Conservation (phyloP, 2,113 vertebrate genomes). For the Etia nguti region DNA sequence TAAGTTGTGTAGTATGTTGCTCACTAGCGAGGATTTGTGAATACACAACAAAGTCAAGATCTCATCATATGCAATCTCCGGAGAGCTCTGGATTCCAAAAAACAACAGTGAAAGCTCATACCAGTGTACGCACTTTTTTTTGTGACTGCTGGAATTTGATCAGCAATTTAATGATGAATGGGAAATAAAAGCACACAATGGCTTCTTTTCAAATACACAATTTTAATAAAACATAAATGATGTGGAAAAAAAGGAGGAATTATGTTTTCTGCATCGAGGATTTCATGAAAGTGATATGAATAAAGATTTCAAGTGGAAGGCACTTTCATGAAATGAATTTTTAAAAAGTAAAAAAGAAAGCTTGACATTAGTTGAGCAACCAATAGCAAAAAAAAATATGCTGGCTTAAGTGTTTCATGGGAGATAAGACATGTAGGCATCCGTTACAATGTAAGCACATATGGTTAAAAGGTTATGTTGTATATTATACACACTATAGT, state of each 20-base stretch:
- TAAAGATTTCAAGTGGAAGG: background rate
- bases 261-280: background rate
- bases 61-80: rapidly evolving
- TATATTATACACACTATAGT: background rate
- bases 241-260: rapidly evolving
- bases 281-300: background rate
- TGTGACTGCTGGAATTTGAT: background rate
- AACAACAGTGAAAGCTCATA: background rate
- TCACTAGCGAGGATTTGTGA: background rate
- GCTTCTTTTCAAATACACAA: background rate
- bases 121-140: background rate
- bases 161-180: background rate
- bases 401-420: background rate
- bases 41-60: background rate
- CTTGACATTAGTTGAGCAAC: background rate
- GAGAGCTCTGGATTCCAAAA: background rate
- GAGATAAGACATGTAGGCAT: background rate
- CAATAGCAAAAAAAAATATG: background rate
- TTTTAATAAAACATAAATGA: background rate
- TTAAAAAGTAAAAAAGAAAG: background rate
- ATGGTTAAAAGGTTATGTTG: background rate
- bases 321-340: background rate
- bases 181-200: background rate
- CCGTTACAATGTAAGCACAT: background rate
- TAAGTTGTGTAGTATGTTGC: background rate